Evolutionary conservation across 2,113 vertebrate species (phyloP), one percentile per base, ranked within the genome.

Genomic region (Gobius niger): DNA sequence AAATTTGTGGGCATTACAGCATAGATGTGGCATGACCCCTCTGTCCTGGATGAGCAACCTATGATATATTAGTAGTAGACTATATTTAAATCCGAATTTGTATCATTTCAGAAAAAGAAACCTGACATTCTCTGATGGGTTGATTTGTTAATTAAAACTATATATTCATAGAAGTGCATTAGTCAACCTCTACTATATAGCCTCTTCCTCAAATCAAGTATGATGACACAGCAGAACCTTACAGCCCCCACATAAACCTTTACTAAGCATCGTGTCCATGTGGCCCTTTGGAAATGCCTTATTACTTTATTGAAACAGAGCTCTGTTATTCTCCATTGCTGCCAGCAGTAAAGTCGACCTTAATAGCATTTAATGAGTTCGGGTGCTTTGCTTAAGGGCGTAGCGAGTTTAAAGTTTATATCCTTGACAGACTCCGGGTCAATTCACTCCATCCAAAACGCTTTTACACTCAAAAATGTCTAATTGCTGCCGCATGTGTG

Each of bases 281-380:
- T 7, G 0, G 63, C 50, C 34, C 50, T 14, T 67, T 73, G 68
- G 72, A 73, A 53, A 54, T 72, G 42, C 13, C 65, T 77, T 77
- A 44, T 64, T 11, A 63, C 66, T 67, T 66, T 9, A 63, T 59
- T 69, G 51, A 75, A 68, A 75, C 15, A 19, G 49, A 72, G 68
- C 65, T 74, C 40, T 57, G 76, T 71, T 84, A 65, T 70, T 68
- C 75, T 44, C 65, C 63, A 59, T 41, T 63, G 56, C 54, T 42
- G 63, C 59, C 65, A 41, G 24, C 57, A 62, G 77, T 65, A 68
- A 83, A 62, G 71, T 70, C 76, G 63, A 76, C 62, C 56, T 73
- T 82, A 82, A 84, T 78, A 70, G 53, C 70, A 51, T 74, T 83
- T 81, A 82, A 80, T 71, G 65, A 83, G 80, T 68, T 69, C 2